Conservation (phyloP, 1,140 invertebrate species). For the Drosophila orosa region DNA sequence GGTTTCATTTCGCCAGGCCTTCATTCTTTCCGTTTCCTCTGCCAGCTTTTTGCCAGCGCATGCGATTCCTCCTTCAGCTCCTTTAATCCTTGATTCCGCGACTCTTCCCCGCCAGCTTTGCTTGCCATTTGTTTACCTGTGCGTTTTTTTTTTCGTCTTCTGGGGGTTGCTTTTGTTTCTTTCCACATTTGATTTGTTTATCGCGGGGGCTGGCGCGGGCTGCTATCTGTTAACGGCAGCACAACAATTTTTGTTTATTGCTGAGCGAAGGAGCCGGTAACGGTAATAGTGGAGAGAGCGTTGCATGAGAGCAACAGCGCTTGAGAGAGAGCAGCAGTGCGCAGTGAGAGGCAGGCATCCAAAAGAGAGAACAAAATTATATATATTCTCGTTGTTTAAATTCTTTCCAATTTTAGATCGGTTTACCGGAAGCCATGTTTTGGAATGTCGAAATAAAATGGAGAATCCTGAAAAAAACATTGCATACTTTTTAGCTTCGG, state of each 20-base stretch:
- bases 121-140: conserved; percentile 30
- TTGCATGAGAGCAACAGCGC: conserved; percentile 14
- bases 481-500: neutral
- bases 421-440: neutral
- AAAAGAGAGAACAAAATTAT: neutral
- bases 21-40: conserved; percentile 3
- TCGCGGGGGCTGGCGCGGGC: conserved; percentile 38
- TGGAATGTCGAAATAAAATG: neutral
- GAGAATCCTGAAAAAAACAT: neutral
- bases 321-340: conserved; percentile 9
- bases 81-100: conserved; percentile 24
- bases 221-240: conserved; percentile 22
- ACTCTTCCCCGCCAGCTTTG: conserved; percentile 11
- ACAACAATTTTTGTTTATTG: conserved; percentile 69
- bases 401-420: neutral
- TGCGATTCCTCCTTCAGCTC: conserved; percentile 39
- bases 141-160: conserved; percentile 1
- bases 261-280: conserved; percentile 61
- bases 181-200: conserved; percentile 68
- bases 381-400: neutral
- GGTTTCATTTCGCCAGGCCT: conserved; percentile 26
- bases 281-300: neutral
- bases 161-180: conserved; percentile 1
- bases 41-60: conserved; percentile 31
- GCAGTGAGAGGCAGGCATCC: conserved; percentile 15